Conservation (phyloP, 2,797 vertebrate species). For the Poecilia velifera region DNA sequence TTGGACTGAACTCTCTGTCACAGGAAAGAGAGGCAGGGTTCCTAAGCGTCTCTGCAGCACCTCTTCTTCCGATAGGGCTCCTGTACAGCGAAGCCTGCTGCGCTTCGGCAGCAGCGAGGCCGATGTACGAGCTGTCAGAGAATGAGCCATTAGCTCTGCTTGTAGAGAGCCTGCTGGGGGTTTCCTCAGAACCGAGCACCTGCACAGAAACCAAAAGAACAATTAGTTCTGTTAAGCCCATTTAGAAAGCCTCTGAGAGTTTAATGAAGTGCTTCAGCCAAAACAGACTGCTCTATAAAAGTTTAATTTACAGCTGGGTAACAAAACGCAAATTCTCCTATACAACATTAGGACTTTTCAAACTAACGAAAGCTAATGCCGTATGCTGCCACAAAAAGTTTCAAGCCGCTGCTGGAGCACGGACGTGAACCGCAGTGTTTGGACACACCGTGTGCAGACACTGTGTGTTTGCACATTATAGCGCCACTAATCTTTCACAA, state of each 20-base stretch:
- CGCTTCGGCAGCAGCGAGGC: conserved; percentile 43
- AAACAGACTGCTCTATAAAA: conserved; percentile 52
- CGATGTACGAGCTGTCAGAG: conserved; percentile 84
- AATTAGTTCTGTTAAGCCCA: conserved; percentile 50
- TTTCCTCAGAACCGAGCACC: conserved; percentile 67
- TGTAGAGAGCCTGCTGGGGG: conserved; percentile 47
- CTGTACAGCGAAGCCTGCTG: conserved; percentile 36
- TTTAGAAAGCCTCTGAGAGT: conserved; percentile 49
- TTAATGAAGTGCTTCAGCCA: conserved; percentile 44
- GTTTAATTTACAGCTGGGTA: conserved; percentile 45
- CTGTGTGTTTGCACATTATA: neutral
- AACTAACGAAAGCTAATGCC: conserved; percentile 49
- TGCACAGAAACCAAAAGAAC: conserved; percentile 63
- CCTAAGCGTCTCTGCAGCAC: conserved; percentile 15
- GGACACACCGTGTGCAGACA: conserved; percentile 24
- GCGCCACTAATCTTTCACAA: neutral
- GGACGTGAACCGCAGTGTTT: conserved; percentile 18
- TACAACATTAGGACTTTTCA: conserved; percentile 48
- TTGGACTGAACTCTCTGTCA: conserved; percentile 36
- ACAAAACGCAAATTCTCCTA: conserved; percentile 47
- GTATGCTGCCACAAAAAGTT: conserved; percentile 39
- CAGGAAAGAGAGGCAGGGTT: conserved; percentile 35
- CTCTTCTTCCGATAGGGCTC: conserved; percentile 37
- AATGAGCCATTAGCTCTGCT: conserved; percentile 61
- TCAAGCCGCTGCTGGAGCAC: conserved; percentile 11